Evolutionary conservation across 2,888 invertebrate species (phyloP), one percentile per base, ranked within the genome.

Genomic region (Tuberolachnus salignus): DNA sequence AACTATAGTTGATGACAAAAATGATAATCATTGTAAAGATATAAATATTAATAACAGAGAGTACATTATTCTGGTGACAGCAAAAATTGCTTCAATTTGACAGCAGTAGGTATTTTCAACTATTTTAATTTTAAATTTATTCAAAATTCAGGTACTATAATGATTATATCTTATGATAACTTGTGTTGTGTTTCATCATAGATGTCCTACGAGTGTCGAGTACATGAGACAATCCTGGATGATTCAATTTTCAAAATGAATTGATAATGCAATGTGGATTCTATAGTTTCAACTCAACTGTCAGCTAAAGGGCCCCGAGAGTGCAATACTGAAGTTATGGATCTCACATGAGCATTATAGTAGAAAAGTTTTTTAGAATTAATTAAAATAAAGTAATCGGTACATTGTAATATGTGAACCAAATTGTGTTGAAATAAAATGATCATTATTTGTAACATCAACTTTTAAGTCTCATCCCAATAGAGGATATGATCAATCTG

Each of bases 1-100:
- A 55, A 55, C 55, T 55, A 19, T 55, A 55, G 21, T 55, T 55
- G 55, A 55, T 55, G 55, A 55, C 19, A 55, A 55, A 55, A 55
- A 55, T 55, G 55, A 55, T 55, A 55, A 55, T 55, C 55, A 19
- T 55, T 55, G 11, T 55, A 55, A 55, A 19, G 55, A 55, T 55
- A 9, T 55, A 55, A 8, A 55, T 19, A 55, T 55, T 55, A 55
- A 55, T 55, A 55, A 55, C 21, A 19, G 55, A 19, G 55, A 55
- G 19, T 19, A 55, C 19, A 55, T 55, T 55, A 19, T 21, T 19
- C 55, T 55, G 55, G 4, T 21, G 19, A 55, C 55, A 55, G 21
- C 55, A 55, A 55, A 55, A 55, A 55, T 21, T 55, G 55, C 21
- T 19, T 55, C 19, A 19, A 55, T 19, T 55, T 19, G 55, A 55